Percentiles rank a stretch among this genome's conserved stretches.
Conservation (phyloP, 1,140 invertebrate genomes). For the Lepidurus apus region DNA sequence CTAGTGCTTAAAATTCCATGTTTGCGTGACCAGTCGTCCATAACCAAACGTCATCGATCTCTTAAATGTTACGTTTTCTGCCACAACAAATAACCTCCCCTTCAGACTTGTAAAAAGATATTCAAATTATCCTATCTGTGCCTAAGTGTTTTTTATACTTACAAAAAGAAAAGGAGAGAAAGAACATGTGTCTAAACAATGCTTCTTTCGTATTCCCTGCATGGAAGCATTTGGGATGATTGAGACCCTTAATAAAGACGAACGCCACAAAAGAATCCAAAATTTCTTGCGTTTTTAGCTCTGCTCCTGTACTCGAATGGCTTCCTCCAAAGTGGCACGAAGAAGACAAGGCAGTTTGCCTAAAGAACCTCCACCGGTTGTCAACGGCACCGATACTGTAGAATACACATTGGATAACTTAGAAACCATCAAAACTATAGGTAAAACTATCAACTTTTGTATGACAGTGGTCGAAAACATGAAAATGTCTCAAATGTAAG, state of each 20-base stretch:
- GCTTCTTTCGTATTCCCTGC: neutral
- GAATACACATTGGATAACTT: slow-evolving; percentile 67
- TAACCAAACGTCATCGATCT: neutral
- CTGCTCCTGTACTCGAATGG: slow-evolving; percentile 40
- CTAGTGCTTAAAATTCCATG: neutral
- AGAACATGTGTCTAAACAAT: neutral
- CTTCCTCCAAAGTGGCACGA: slow-evolving; percentile 41
- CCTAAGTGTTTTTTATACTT: neutral
- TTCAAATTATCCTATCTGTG: neutral
- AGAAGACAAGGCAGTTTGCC: slow-evolving; percentile 44
- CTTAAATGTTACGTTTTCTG: neutral
- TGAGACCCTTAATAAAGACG: neutral
- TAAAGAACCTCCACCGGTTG: slow-evolving; percentile 42
- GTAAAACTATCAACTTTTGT: slow-evolving; percentile 46
- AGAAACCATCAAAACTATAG: slow-evolving; percentile 73
- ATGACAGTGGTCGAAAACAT: too few species aligned
- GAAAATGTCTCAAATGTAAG: too few species aligned
- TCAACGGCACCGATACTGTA: slow-evolving; percentile 49
- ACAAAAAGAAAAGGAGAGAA: neutral
- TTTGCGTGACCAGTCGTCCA: neutral
- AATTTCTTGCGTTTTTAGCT: neutral
- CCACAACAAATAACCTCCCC: neutral
- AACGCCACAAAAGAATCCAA: neutral
- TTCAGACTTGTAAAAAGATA: neutral
- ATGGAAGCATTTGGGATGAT: neutral